phyloP scores from a whole-genome alignment of 2,797 vertebrate species.

The Hypotaenidia okinawae region DNA sequence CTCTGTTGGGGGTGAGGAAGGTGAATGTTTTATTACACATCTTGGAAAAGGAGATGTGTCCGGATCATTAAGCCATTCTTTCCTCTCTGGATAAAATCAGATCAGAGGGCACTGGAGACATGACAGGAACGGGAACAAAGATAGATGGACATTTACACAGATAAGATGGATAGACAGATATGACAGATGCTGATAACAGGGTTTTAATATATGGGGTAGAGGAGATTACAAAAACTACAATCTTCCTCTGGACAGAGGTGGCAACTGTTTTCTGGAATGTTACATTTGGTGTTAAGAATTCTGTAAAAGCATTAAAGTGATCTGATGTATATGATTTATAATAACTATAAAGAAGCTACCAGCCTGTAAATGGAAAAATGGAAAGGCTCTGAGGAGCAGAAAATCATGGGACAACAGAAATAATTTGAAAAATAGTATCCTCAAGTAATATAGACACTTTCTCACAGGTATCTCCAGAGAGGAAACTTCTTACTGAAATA shows the following conservation, averaged over 20 bases:
- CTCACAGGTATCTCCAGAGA: slow-evolving; percentile 43
- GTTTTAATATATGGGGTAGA: background rate
- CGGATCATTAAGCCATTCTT: slow-evolving; percentile 30
- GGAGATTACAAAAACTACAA: background rate
- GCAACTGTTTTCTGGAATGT: slow-evolving; percentile 21
- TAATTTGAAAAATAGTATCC: slow-evolving; percentile 68
- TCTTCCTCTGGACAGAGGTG: background rate
- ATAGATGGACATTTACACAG: slow-evolving; percentile 11
- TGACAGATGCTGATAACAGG: slow-evolving; percentile 29
- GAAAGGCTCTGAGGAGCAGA: slow-evolving; percentile 46
- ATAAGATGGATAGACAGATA: slow-evolving; percentile 44
- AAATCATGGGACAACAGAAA: slow-evolving; percentile 62
- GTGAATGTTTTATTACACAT: slow-evolving; percentile 11
- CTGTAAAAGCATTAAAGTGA: background rate
- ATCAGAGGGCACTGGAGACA: slow-evolving; percentile 29
- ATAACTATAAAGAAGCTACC: slow-evolving; percentile 48
- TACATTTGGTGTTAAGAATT: slow-evolving; percentile 11
- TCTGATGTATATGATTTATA: slow-evolving; percentile 55
- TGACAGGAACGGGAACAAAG: background rate
- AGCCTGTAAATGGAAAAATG: slow-evolving; percentile 44
- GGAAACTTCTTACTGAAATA: slow-evolving; percentile 71
- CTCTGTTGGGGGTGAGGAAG: background rate
- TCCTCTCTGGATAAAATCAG: slow-evolving; percentile 40
- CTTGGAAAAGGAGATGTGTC: background rate
- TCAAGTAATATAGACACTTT: slow-evolving; percentile 61